Base-by-base conservation (phyloP, 2,797 vertebrate species). In the Apodemus agrarius region DNA sequence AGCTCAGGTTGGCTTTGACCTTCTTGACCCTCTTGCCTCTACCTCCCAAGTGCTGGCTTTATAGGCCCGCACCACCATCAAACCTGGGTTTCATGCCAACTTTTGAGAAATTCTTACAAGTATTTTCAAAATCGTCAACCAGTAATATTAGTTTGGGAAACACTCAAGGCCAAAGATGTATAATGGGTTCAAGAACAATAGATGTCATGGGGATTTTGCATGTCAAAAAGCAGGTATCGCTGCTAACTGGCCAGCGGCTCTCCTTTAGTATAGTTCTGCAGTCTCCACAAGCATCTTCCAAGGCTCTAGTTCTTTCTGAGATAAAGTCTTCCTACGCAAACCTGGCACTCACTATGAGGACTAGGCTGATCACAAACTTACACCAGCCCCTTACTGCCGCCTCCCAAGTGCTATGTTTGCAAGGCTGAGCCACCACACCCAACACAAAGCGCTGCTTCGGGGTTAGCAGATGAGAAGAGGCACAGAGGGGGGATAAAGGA, bases 61-160 rank as follows among this genome's bases (percentile, higher is more conserved):
- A 14, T 52, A 72, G 46, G n/a, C 26, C 12, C 13, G 11, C 54
- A 22, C 31, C 19, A 22, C 29, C 43, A 85, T 37, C 61, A 85
- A 67, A 59, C 52, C 37, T 76, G 86, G 1, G 5, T 76, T 90
- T 74, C 85, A 85, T 61, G 37, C 54, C 12, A 94, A 43, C 65
- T 81, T 94, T 76, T 87, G 43, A 91, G 49, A 24, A 24, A 89
- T 49, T 94, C 29, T 91, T 54, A 74, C 12, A 80, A 80, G 31
- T 89, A 83, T 40, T 74, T 89, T 29, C 74, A 80, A 92, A 74
- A 34, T 31, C 49, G 52, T 86, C 61, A 96, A 79, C 8, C 75
- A 26, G 22, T 90, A 88, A 54, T 63, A 43, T 75, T 79, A 43
- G 11, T 88, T 91, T 82, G 79, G 26, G 37, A 97, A 92, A 75